Conservation (phyloP, 35 echinoderm and acorn worm species). For the Anneissia japonica region DNA sequence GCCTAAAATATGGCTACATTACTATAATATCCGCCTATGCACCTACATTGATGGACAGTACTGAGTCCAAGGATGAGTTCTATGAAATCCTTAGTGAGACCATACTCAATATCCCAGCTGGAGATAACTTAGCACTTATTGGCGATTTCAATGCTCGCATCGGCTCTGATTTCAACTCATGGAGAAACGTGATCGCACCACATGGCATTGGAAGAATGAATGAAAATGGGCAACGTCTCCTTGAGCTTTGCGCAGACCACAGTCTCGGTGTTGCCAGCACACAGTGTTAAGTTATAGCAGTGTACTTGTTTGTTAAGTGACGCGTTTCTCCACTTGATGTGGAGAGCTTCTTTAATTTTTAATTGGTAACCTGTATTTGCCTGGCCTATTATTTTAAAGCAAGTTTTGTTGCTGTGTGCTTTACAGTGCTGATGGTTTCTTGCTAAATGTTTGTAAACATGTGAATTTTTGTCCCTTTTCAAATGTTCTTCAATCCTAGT, state of each 20-base stretch:
- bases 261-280: no score
- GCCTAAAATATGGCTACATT: neutral
- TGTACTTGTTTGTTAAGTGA: no score
- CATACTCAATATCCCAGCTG: neutral
- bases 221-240: constrained; percentile 24
- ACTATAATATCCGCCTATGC: neutral
- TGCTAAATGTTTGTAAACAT: no score
- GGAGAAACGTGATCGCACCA: neutral
- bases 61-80: neutral
- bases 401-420: no score
- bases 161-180: constrained; percentile 9
- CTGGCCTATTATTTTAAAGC: no score
- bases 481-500: no score
- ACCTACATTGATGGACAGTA: neutral
- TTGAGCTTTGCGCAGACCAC: constrained; percentile 8
- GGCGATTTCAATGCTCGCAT: constrained; percentile 8
- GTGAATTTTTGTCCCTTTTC: no score
- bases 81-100: neutral
- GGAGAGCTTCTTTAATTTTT: no score
- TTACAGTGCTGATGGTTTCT: no score
- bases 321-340: no score
- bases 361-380: no score
- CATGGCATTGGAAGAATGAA: constrained; percentile 15
- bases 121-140: neutral
- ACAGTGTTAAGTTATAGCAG: no score